These are phyloP conservation scores for Myotis daubentonii DNA, from an alignment of 2,797 vertebrate genomes.

Conservation along the genomic window DNA sequence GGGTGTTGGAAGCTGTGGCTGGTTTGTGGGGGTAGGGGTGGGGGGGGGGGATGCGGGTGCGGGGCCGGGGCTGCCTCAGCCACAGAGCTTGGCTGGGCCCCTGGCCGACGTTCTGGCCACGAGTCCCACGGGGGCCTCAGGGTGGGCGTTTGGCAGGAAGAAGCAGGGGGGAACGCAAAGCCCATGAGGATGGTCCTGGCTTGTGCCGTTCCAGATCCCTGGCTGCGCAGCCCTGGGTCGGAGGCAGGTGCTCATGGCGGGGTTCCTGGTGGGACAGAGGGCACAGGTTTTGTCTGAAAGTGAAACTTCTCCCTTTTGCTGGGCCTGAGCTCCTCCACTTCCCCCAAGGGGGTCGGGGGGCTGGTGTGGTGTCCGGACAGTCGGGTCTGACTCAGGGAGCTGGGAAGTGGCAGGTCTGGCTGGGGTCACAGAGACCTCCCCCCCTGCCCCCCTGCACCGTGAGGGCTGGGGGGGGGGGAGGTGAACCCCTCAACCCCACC, in stretches of 20 bases:
- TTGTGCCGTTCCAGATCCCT: rapidly evolving
- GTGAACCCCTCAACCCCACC: too few species aligned
- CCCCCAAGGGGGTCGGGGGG: too few species aligned
- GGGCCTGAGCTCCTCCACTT: not conserved
- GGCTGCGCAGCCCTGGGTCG: rapidly evolving
- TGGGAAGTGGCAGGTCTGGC: not conserved
- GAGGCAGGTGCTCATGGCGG: not conserved
- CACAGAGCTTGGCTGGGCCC: rapidly evolving
- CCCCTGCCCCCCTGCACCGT: too few species aligned
- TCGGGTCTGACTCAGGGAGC: too few species aligned
- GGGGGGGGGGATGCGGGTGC: rapidly evolving
- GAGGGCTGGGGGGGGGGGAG: rapidly evolving
- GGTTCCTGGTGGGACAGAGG: not conserved
- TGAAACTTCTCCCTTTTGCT: not conserved
- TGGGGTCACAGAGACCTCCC: rapidly evolving
- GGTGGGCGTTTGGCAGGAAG: rapidly evolving
- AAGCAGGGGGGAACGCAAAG: rapidly evolving
- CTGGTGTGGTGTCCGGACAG: rapidly evolving
- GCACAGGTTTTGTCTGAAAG: not conserved
- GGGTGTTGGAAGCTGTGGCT: not conserved
- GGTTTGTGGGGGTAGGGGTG: rapidly evolving
- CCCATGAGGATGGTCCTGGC: rapidly evolving
- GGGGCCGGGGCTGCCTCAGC: rapidly evolving
- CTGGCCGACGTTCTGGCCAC: rapidly evolving
- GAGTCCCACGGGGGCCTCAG: rapidly evolving